Evolutionary conservation across 53 echinoderm and acorn worm species (phyloP), one percentile per base, ranked within the genome.

Genomic region (Luidia sarsii): DNA sequence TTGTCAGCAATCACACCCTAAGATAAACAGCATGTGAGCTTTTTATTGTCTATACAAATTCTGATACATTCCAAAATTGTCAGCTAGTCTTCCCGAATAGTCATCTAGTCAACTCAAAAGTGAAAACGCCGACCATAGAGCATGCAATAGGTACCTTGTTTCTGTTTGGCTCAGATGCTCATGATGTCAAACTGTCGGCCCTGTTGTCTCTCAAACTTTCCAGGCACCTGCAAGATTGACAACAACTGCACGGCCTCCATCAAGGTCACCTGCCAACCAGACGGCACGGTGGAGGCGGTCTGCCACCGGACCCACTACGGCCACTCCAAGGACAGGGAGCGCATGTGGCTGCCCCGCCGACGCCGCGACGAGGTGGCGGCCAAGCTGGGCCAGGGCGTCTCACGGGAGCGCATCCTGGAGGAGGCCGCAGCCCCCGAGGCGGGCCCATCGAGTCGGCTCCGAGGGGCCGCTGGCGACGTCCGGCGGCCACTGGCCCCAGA

Each of bases 171-270:
- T n/a, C n/a, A n/a, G n/a, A n/a, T n/a, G n/a, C n/a, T n/a, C n/a
- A n/a, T n/a, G n/a, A n/a, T n/a, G n/a, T n/a, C n/a, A n/a, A n/a
- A n/a, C n/a, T n/a, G n/a, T n/a, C n/a, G n/a, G n/a, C n/a, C n/a
- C n/a, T n/a, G n/a, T n/a, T n/a, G n/a, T n/a, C n/a, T n/a, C n/a
- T n/a, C n/a, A n/a, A 16, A 23, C 7, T 19, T n/a, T 53, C 28
- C 69, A 82, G 82, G 82, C 53, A 43, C 82, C 27, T 82, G 82
- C 30, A 82, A 82, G 68, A 82, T 82, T 24, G 82, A 82, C 46
- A 82, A 57, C 82, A 82, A 82, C 68, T 82, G 82, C 68, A 82
- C 82, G 39, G 53, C 82, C 31, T 55, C 82, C 27, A 82, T 82
- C 45, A 67, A 67, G 39, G 82, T 68, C 16, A 67, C 82, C n/a